phyloP scores from a whole-genome alignment of 1,140 invertebrate species.

The Bombus difficillimus region DNA sequence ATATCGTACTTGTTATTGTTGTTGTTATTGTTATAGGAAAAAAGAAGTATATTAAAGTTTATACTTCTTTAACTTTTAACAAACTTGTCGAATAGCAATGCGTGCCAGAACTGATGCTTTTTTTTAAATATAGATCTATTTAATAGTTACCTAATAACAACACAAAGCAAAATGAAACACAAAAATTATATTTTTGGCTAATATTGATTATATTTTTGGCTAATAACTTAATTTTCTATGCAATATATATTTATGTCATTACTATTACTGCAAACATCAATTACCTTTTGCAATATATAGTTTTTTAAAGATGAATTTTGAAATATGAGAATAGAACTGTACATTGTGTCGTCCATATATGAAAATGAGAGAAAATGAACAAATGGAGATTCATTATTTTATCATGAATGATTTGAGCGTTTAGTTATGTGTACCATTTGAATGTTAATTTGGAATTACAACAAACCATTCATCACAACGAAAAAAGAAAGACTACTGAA shows the following conservation, averaged over 20 bases:
- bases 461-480: conserved; percentile 7
- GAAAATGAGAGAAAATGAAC: not conserved
- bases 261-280: conserved; percentile 10
- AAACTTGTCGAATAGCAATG: conserved; percentile 42
- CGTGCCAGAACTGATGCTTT: conserved; percentile 51
- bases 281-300: conserved; percentile 27
- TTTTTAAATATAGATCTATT: conserved; percentile 51
- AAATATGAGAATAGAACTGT: conserved; percentile 9
- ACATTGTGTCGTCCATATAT: not conserved
- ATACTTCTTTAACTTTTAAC: conserved; percentile 64
- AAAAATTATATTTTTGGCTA: conserved; percentile 50
- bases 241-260: conserved; percentile 42
- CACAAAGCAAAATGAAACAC: conserved; percentile 37
- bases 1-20: conserved; percentile 62
- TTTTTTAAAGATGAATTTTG: conserved; percentile 4
- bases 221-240: conserved; percentile 41
- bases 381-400: not conserved
- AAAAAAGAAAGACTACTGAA: conserved; percentile 35
- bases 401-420: not conserved
- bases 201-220: conserved; percentile 48
- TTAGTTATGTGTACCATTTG: not conserved
- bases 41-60: conserved; percentile 55
- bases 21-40: conserved; percentile 62
- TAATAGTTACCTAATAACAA: conserved; percentile 42
- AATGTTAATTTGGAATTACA: not conserved